These are phyloP conservation scores for Sphenopsis melanotis DNA, from an alignment of 2,797 vertebrate species.

Conservation along the genomic window DNA sequence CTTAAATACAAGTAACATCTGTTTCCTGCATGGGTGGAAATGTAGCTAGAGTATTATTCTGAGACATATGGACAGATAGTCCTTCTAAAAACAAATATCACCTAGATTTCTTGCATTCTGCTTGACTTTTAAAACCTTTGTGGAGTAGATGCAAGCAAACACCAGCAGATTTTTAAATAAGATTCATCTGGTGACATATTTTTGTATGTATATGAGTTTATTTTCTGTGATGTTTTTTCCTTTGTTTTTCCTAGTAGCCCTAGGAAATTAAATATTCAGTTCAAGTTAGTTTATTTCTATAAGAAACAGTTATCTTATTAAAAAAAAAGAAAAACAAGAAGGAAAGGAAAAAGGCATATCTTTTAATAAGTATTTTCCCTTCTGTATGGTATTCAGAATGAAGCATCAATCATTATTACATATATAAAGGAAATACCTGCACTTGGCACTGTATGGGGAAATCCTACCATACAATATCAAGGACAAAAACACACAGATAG, in stretches of 20 bases:
- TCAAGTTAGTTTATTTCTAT: background rate
- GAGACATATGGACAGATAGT: background rate
- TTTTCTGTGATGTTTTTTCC: background rate
- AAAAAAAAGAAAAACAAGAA: background rate
- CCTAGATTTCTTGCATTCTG: background rate
- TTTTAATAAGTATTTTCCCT: background rate
- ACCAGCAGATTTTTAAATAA: background rate
- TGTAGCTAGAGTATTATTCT: background rate
- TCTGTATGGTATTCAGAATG: background rate
- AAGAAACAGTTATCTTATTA: background rate
- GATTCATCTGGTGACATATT: background rate
- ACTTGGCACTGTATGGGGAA: background rate
- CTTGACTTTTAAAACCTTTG: background rate
- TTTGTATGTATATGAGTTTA: background rate
- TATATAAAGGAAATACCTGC: background rate
- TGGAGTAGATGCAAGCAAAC: background rate
- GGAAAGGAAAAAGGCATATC: rapidly evolving
- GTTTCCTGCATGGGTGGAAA: background rate
- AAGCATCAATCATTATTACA: background rate
- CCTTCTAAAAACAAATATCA: background rate
- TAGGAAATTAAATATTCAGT: background rate
- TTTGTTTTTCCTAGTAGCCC: background rate
- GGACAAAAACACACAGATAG: background rate
- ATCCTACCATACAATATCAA: background rate
- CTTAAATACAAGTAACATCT: background rate